phyloP scores from a whole-genome alignment of 2,113 vertebrate species.

The Sebastes fasciatus region DNA sequence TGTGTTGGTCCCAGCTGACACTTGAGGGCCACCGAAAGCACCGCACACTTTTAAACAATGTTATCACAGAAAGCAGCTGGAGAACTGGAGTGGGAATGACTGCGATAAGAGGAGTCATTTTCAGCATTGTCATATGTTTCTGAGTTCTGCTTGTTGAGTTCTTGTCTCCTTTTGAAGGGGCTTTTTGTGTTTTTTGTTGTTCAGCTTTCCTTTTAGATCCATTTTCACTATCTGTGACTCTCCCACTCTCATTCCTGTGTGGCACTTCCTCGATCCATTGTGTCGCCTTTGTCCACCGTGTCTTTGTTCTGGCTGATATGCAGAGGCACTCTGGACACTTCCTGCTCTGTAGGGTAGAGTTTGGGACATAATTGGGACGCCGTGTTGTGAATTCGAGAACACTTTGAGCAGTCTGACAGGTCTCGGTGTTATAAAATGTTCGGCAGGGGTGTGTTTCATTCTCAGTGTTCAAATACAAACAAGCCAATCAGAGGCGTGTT shows the following conservation, averaged over 20 bases:
- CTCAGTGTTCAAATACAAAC: conserved; percentile 13
- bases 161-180: neutral
- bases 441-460: neutral
- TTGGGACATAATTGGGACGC: neutral
- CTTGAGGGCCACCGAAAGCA: conserved; percentile 36
- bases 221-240: conserved; percentile 31
- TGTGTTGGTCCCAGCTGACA: conserved; percentile 11
- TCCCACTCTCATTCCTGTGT: conserved; percentile 37
- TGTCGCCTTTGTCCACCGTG: neutral
- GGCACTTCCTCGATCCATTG: conserved; percentile 58
- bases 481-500: neutral
- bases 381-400: neutral
- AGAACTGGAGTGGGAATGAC: conserved; percentile 43
- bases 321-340: conserved; percentile 33
- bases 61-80: conserved; percentile 71
- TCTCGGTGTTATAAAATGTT: neutral
- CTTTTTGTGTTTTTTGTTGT: conserved; percentile 10
- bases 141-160: neutral
- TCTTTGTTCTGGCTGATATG: conserved; percentile 37
- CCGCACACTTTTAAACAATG: conserved; percentile 60
- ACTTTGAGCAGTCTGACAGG: neutral
- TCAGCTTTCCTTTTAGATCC: conserved; percentile 14
- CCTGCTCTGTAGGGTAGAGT: conserved; percentile 14
- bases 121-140: conserved; percentile 42
- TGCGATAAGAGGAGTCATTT: conserved; percentile 59